Percentiles rank a stretch among this genome's conserved stretches.
These are phyloP conservation scores for Pachyramphus minor DNA, from an alignment of 2,113 vertebrate genomes.

Conservation along the genomic window DNA sequence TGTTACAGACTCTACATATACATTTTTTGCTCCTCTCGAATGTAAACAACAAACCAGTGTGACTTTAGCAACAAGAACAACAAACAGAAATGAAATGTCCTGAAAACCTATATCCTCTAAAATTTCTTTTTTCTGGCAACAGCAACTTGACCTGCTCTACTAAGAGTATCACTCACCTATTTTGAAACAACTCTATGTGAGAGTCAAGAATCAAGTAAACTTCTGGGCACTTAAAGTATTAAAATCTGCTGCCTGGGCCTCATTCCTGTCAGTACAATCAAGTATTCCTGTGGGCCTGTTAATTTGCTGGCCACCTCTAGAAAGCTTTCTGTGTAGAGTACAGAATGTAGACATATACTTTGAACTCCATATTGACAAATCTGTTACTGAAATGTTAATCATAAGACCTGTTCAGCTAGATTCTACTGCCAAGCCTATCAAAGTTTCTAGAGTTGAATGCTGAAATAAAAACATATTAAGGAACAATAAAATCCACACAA, in stretches of 20 bases:
- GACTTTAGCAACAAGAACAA: background rate
- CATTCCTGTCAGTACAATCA: background rate
- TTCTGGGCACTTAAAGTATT: background rate
- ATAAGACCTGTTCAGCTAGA: background rate
- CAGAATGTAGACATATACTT: background rate
- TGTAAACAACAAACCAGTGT: background rate
- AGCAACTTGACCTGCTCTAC: background rate
- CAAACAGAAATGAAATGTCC: background rate
- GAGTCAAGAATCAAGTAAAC: background rate
- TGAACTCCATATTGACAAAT: background rate
- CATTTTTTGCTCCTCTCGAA: background rate
- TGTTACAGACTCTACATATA: background rate
- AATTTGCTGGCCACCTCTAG: background rate
- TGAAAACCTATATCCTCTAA: background rate
- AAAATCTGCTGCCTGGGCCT: background rate
- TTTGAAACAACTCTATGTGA: background rate
- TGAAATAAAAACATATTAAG: background rate
- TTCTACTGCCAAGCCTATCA: background rate
- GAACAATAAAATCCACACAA: background rate
- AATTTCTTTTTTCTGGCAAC: background rate
- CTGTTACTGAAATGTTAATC: conserved; percentile 3
- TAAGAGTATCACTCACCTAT: background rate
- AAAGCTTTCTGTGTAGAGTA: background rate
- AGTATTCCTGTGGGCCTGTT: background rate
- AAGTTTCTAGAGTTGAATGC: background rate